Evolutionary conservation across 2,888 invertebrate species (phyloP), one percentile per base, ranked within the genome.

Genomic region (Leptinotarsa rubiginosa): DNA sequence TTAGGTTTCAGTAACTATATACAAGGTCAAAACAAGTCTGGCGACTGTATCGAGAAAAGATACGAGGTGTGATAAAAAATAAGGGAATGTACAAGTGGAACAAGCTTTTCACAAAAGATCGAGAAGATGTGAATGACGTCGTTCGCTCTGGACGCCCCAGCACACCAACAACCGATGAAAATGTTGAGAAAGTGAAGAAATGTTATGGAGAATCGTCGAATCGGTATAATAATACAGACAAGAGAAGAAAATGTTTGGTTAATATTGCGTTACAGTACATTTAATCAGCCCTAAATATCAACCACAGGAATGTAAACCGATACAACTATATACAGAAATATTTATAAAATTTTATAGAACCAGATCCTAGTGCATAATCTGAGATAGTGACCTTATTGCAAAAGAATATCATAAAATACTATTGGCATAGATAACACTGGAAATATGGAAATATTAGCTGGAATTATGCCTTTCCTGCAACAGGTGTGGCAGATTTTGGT

Each of bases 261-360:
- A 62, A n/a, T 25, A 15, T 15, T 22, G 31, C n/a, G n/a, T 5
- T 62, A 31, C 25, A 16, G 41, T 62, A 62, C 18, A 41, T 31
- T 18, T 5, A 62, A 62, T 62, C 41, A 41, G 18, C 31, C 18
- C 31, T n/a, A n/a, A 62, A 62, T 62, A 62, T 31, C 31, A 62
- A 62, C 41, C 56, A 62, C 31, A 62, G 62, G 62, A 62, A 62
- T 62, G 62, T 62, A 31, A 20, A 62, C 31, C 62, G 41, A 62
- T 62, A 62, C 62, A 62, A 62, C 62, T 62, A 62, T 62, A 62
- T 62, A 62, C 62, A 62, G 15, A 62, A 41, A 62, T 31, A 31
- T 62, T 31, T 62, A 31, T 62, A 62, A 31, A 59, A 10, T 62
- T 31, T 62, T 41, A 18, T 31, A 62, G 62, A 31, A 62, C 62